phyloP scores from a whole-genome alignment of 1,140 invertebrate genomes.

The Scaptomyza hsui region DNA sequence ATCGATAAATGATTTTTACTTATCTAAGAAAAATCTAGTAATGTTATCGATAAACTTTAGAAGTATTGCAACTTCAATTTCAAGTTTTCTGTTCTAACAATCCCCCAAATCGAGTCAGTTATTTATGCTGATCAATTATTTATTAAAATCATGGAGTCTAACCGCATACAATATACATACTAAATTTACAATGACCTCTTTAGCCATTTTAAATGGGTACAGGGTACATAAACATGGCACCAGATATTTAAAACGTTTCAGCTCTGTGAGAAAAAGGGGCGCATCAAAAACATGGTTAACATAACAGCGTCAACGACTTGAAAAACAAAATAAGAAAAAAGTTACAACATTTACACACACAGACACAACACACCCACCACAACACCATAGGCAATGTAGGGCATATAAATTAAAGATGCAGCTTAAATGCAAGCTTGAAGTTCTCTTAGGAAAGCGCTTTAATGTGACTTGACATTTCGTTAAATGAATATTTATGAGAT shows the following conservation, averaged over 20 bases:
- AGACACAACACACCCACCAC: conserved; percentile 2
- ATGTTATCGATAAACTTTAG: no score
- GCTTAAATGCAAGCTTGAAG: not conserved
- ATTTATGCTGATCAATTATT: no score
- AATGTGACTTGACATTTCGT: not conserved
- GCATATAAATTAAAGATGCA: conserved; percentile 2
- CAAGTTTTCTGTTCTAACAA: no score
- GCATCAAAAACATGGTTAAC: conserved; percentile 49
- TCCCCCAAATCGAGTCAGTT: no score
- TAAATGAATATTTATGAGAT: not conserved
- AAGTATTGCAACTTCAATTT: no score
- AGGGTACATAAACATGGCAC: conserved; percentile 53
- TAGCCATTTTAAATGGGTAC: conserved; percentile 8
- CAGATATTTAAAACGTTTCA: conserved; percentile 64
- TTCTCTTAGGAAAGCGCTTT: not conserved
- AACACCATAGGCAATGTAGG: not conserved
- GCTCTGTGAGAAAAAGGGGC: conserved; percentile 30
- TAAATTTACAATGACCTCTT: not conserved
- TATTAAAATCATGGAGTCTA: no score
- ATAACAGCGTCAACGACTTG: conserved; percentile 35
- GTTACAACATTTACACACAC: conserved; percentile 27
- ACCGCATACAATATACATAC: no score
- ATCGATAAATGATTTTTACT: no score
- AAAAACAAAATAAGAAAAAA: conserved; percentile 4
- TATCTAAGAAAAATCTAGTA: no score